phyloP scores from a whole-genome alignment of 1,140 invertebrate species.

The Lanistes nyassanus region DNA sequence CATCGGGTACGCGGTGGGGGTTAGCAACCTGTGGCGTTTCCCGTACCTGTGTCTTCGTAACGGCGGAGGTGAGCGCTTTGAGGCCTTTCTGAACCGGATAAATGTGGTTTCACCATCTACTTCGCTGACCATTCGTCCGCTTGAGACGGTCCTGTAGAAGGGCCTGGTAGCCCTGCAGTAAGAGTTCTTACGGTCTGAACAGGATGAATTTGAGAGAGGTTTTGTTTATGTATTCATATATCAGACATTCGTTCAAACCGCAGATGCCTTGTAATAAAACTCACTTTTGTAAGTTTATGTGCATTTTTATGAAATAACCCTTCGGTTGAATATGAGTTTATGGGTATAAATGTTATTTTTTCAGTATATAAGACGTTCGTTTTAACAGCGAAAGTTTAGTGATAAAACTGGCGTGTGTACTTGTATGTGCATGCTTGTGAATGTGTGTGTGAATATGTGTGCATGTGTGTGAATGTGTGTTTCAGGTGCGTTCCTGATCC shows the following conservation, averaged over 20 bases:
- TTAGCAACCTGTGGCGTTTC: slow-evolving; percentile 52
- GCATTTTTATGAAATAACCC: background rate
- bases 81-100: too few species aligned
- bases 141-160: too few species aligned
- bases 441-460: slow-evolving; percentile 2
- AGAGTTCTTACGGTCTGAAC: too few species aligned
- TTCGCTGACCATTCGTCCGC: too few species aligned
- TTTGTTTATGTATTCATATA: background rate
- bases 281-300: background rate
- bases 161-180: too few species aligned
- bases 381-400: too few species aligned
- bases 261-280: too few species aligned
- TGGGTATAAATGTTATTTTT: background rate
- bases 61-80: slow-evolving; percentile 43
- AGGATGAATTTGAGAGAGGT: too few species aligned
- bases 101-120: too few species aligned
- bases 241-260: background rate
- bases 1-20: slow-evolving; percentile 53
- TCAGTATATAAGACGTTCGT: background rate
- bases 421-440: slow-evolving; percentile 6
- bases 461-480: slow-evolving; percentile 1
- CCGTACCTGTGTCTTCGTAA: slow-evolving; percentile 44
- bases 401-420: too few species aligned
- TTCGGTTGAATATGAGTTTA: background rate
- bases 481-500: slow-evolving; percentile 55